Conservation (phyloP, 1,140 invertebrate species). For the Archivesica marissinica region DNA sequence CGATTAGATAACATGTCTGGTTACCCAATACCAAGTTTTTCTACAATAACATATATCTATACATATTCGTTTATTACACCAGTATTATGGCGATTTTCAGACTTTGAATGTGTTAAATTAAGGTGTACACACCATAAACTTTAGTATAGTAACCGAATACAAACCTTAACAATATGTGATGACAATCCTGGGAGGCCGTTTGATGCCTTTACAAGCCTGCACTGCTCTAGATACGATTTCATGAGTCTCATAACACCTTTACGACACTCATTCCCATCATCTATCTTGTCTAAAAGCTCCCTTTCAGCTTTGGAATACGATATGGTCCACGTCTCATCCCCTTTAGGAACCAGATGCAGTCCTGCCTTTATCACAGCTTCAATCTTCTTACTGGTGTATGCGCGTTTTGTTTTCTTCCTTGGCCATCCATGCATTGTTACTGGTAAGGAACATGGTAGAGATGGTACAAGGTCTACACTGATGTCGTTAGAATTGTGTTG, state of each 20-base stretch:
- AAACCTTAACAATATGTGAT: slow-evolving; percentile 10
- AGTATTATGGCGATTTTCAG: no score
- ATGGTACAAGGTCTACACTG: slow-evolving; percentile 18
- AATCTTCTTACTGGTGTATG: background rate
- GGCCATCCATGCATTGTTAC: slow-evolving; percentile 7
- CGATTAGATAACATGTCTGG: no score
- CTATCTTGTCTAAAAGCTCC: slow-evolving; percentile 3
- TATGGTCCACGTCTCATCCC: slow-evolving; percentile 12
- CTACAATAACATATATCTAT: no score
- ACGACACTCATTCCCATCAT: slow-evolving; percentile 18
- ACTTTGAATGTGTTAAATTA: no score
- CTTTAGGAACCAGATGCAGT: slow-evolving; percentile 18
- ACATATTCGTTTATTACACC: no score
- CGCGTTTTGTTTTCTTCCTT: background rate
- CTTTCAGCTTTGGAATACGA: slow-evolving; percentile 14
- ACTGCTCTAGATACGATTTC: background rate
- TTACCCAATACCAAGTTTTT: no score
- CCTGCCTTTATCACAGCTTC: background rate
- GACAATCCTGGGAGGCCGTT: slow-evolving; percentile 1
- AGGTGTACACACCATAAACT: no score
- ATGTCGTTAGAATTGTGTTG: background rate
- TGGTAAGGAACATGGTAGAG: background rate
- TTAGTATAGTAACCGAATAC: no score
- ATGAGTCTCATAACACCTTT: background rate
- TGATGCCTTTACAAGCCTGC: background rate